Evolutionary conservation across 2,113 vertebrate genomes (phyloP), one percentile per base, ranked within the genome.

Genomic region (Mixornis gularis): DNA sequence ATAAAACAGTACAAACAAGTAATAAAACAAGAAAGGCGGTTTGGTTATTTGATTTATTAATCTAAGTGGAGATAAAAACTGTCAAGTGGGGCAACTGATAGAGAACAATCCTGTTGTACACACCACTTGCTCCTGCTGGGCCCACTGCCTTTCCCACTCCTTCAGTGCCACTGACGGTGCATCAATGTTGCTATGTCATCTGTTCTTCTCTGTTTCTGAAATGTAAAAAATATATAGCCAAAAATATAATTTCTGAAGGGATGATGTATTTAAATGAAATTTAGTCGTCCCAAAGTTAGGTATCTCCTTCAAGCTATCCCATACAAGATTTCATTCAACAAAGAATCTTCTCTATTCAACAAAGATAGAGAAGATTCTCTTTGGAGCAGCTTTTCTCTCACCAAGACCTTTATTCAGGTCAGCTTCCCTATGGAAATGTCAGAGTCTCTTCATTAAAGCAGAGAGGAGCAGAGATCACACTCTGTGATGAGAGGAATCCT

Each of bases 41-140:
- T 91, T 79, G 58, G 36, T 18, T 89, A 29, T 91, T 89, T 94
- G 52, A 62, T 91, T 55, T 81, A 62, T 91, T 94, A 65, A 91
- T 49, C 48, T 51, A 43, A 71, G 40, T 25, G 40, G 36, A 89
- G 48, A 79, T 60, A 76, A 74, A 78, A 79, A 38, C 29, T 46
- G 52, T 17, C 34, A 74, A 89, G 24, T 66, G 48, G 58, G 76
- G 44, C 19, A 79, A 40, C 40, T 15, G 26, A 10, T 51, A 34
- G 26, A 27, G 32, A 87, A 21, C 13, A 66, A 27, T 18, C 6
- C 4, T 34, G 12, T 20, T 1, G 1, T 58, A 26, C 10, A 13
- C 6, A 30, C 17, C 26, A 21, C 60, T 58, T 70, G 36, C 9
- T 84, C 51, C 38, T 74, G 26, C 48, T n/a, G 18, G 12, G 7